Evolutionary conservation across 2,113 vertebrate genomes (phyloP).

Genomic region (Cyprinodon variegatus): DNA sequence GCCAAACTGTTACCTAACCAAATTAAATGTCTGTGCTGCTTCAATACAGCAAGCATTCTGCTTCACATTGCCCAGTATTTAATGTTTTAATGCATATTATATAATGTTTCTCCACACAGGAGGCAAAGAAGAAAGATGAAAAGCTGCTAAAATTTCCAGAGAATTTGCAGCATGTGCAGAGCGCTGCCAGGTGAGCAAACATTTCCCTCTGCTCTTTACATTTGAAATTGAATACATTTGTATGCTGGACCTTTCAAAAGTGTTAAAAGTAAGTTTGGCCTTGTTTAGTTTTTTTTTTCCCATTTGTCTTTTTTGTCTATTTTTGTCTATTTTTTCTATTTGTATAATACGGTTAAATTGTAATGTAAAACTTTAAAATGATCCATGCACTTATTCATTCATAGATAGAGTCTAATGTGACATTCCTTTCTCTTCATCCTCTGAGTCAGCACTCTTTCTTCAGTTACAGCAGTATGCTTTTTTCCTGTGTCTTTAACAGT

Average conservation of each 20-base stretch:
- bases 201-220: too few relatives aligned
- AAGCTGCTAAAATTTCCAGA: conserved; percentile 90
- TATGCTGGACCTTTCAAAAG: neutral
- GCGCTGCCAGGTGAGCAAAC: conserved; percentile 86
- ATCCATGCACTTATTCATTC: too few relatives aligned
- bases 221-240: neutral
- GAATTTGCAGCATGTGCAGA: conserved; percentile 88
- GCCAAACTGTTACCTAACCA: conserved; percentile 41
- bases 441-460: too few relatives aligned
- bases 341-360: too few relatives aligned
- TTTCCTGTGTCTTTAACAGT: too few relatives aligned
- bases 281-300: neutral
- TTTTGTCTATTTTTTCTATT: neutral
- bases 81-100: neutral
- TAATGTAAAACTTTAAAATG: too few relatives aligned
- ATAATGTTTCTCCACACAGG: conserved; percentile 73
- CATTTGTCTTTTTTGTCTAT: too few relatives aligned
- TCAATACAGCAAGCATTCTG: neutral
- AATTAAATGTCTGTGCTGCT: neutral
- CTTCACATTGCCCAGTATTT: neutral
- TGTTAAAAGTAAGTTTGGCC: neutral
- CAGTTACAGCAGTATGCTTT: too few relatives aligned
- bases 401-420: too few relatives aligned
- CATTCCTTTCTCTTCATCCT: too few relatives aligned
- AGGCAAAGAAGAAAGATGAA: conserved; percentile 95